Percentiles rank a stretch among this genome's conserved stretches.
phyloP scores from a whole-genome alignment of 2,888 invertebrate genomes.

The Spilarctia lutea region DNA sequence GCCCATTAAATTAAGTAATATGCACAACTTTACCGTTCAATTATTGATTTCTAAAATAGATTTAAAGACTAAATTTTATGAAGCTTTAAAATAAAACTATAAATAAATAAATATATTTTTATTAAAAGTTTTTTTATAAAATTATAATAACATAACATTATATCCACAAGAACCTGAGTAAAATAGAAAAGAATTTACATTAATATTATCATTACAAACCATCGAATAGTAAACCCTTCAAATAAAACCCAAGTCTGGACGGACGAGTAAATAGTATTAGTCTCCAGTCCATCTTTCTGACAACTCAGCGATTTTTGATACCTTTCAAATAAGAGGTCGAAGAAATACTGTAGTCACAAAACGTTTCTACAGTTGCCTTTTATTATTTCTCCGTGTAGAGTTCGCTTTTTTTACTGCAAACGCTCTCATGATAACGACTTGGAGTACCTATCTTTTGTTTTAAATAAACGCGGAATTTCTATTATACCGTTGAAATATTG shows the following conservation, averaged over 20 bases:
- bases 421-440: conserved; percentile 56
- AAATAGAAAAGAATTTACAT: conserved; percentile 66
- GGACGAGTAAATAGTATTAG: conserved; percentile 61
- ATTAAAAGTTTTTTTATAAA: no score
- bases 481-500: conserved; percentile 58
- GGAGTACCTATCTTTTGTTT: conserved; percentile 63
- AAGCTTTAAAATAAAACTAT: conserved; percentile 43
- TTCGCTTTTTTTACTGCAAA: conserved; percentile 57
- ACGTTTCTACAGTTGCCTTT: conserved; percentile 51
- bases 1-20: neutral
- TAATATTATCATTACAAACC: conserved; percentile 61
- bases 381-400: conserved; percentile 59
- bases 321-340: conserved; percentile 64
- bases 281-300: conserved; percentile 61
- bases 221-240: conserved; percentile 61
- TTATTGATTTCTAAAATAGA: conserved; percentile 1
- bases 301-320: conserved; percentile 71
- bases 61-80: conserved; percentile 39
- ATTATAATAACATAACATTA: conserved; percentile 31
- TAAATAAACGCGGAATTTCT: conserved; percentile 62
- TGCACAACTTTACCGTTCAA: neutral
- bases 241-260: conserved; percentile 54
- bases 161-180: conserved; percentile 50
- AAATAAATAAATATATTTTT: no score
- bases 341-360: conserved; percentile 62